Conservation (phyloP, 2,797 vertebrate species). For the Orestias chungarensis region DNA sequence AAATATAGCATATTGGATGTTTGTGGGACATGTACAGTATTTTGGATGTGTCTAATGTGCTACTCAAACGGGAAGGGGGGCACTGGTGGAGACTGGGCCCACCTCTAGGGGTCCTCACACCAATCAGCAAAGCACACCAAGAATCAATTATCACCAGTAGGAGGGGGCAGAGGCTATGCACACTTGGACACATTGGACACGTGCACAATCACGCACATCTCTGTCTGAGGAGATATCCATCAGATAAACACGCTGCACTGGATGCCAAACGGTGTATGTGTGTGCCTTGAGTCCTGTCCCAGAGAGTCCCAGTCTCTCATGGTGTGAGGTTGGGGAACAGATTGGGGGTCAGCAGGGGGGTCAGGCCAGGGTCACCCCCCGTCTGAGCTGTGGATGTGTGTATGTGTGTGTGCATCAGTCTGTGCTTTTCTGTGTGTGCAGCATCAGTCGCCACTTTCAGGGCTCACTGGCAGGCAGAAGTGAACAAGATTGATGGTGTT, state of each 20-base stretch:
- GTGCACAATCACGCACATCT: conserved; percentile 71
- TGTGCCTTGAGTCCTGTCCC: conserved; percentile 60
- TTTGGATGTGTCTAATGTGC: conserved; percentile 42
- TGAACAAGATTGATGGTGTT: conserved; percentile 82
- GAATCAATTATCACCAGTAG: conserved; percentile 88
- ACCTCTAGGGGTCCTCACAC: conserved; percentile 86
- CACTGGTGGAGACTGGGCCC: conserved; percentile 70
- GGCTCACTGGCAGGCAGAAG: conserved; percentile 71
- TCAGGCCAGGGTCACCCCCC: conserved; percentile 84
- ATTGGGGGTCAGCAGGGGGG: conserved; percentile 85
- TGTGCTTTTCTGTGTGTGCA: conserved; percentile 42
- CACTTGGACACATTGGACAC: conserved; percentile 51
- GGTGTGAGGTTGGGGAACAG: conserved; percentile 83
- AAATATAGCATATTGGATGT: conserved; percentile 40
- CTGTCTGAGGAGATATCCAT: conserved; percentile 84
- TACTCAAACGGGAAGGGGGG: conserved; percentile 64
- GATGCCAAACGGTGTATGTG: conserved; percentile 67
- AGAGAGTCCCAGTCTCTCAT: conserved; percentile 75
- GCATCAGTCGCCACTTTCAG: conserved; percentile 55
- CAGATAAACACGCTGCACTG: conserved; percentile 63
- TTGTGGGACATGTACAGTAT: conserved; percentile 18
- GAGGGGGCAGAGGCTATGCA: conserved; percentile 84
- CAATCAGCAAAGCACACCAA: conserved; percentile 84
- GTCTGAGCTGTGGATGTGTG: conserved; percentile 61
- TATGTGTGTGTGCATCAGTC: conserved; percentile 29